These are phyloP conservation scores for Littorina saxatilis DNA, from an alignment of 1,140 invertebrate species.

Conservation along the genomic window DNA sequence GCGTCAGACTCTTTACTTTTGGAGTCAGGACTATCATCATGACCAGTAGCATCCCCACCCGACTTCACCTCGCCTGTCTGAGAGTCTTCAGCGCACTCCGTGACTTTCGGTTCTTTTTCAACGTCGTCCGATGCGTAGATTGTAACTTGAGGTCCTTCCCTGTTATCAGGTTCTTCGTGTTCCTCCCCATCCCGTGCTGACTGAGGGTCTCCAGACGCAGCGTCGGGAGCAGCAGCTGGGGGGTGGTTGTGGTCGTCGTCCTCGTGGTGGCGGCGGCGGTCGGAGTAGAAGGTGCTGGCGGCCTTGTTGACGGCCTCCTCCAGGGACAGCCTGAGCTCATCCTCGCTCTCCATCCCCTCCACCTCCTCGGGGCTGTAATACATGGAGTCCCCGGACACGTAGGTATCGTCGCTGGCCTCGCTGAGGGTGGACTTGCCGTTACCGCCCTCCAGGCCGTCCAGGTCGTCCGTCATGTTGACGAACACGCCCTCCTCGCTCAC, in stretches of 20 bases:
- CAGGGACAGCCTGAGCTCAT: slow-evolving; percentile 37
- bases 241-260: not conserved
- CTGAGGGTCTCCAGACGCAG: too few species aligned
- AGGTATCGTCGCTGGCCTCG: slow-evolving; percentile 44
- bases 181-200: too few species aligned
- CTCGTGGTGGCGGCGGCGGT: not conserved
- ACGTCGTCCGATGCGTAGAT: not conserved
- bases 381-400: slow-evolving; percentile 50
- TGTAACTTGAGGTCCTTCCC: not conserved
- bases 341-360: slow-evolving; percentile 33
- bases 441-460: slow-evolving; percentile 26
- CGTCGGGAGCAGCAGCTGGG: not conserved
- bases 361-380: slow-evolving; percentile 55
- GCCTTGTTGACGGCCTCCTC: slow-evolving; percentile 51
- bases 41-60: too few species aligned
- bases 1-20: too few species aligned
- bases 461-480: slow-evolving; percentile 68
- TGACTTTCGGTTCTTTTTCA: not conserved
- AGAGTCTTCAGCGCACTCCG: not conserved
- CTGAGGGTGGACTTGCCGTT: slow-evolving; percentile 41
- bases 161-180: too few species aligned
- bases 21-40: too few species aligned
- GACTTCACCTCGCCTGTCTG: too few species aligned
- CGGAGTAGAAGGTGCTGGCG: slow-evolving; percentile 24
- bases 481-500: slow-evolving; percentile 65